Base-by-base conservation (phyloP, 2,888 invertebrate genomes). In the Anodontia alba region DNA sequence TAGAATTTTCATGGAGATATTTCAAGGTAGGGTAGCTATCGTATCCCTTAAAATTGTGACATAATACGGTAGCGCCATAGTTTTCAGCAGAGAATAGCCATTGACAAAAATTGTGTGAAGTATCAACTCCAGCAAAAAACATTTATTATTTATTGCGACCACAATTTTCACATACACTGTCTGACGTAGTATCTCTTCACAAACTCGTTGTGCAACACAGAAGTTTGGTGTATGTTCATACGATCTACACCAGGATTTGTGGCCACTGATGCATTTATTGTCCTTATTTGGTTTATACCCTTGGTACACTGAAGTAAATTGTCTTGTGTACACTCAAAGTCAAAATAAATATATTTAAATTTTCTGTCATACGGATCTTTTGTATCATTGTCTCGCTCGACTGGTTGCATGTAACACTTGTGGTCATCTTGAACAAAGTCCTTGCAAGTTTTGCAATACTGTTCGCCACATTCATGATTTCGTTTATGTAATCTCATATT, bases 101-200 rank as follows among this genome's bases (percentile, higher is more conserved):
- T 66, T 77, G 57, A 38, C 87, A 84, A 79, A 87, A 87, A 17
- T 42, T n/a, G 20, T 76, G 36, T 29, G 43, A 51, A 15, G 71
- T 71, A 15, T 71, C 8, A 7, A 1, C 12, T 17, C 71, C 71
- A 20, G 10, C 2, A 46, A 71, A 71, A 10, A 71, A n/a, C n/a
- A n/a, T n/a, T n/a, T n/a, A n/a, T n/a, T n/a, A n/a, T n/a, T n/a
- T n/a, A n/a, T n/a, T 46, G 23, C 23, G 43, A 20, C 26, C 71
- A 71, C 42, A 20, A 3, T 42, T 12, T 2, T 26, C 71, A 71
- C 71, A 71, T 26, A 7, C 17, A 10, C 1, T 17, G 38, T 12
- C 5, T 26, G 46, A 17, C 1, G 42, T 2, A 10, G 5, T 33
- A 26, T 12, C 15, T 12, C 36, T n/a, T 5, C n/a, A 33, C 71